These are phyloP conservation scores for Rhopalosiphum nymphaeae DNA, from an alignment of 2,888 invertebrate genomes.

Conservation along the genomic window DNA sequence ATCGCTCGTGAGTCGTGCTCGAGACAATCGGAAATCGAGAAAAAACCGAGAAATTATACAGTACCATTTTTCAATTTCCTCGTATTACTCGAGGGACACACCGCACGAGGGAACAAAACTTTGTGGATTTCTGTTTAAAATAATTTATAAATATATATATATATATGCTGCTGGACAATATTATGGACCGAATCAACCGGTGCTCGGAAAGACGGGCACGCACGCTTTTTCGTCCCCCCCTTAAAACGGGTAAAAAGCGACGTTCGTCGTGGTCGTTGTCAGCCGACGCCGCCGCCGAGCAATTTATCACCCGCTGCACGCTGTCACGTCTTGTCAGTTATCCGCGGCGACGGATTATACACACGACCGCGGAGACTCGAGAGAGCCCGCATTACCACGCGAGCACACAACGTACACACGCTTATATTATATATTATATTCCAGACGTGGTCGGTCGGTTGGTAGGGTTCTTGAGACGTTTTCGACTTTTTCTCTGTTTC, in stretches of 20 bases:
- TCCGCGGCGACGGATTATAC: slow-evolving; percentile 62
- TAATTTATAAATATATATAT: not conserved
- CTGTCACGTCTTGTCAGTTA: slow-evolving; percentile 62
- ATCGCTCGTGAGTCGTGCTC: not conserved
- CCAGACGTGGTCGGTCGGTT: slow-evolving; percentile 8
- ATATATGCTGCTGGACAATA: not conserved
- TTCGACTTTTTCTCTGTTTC: slow-evolving; percentile 44
- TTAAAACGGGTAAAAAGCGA: not conserved
- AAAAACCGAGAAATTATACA: slow-evolving; percentile 10
- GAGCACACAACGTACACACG: slow-evolving; percentile 14
- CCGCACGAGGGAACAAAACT: not conserved
- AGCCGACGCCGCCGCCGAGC: not conserved
- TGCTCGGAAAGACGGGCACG: not conserved
- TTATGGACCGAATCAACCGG: slow-evolving; percentile 21
- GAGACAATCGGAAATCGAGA: not conserved
- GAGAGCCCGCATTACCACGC: slow-evolving; percentile 42
- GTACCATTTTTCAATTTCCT: slow-evolving; percentile 27
- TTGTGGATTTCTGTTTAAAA: not conserved
- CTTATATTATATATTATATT: not conserved
- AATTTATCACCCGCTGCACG: slow-evolving; percentile 57
- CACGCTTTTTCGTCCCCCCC: not conserved
- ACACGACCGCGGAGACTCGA: not conserved
- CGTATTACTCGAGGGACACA: not conserved
- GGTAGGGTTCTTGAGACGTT: slow-evolving; percentile 46
- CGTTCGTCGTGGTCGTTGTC: not conserved